Conservation (phyloP, 2,113 vertebrate genomes). For the Erythrocercus mccallii region DNA sequence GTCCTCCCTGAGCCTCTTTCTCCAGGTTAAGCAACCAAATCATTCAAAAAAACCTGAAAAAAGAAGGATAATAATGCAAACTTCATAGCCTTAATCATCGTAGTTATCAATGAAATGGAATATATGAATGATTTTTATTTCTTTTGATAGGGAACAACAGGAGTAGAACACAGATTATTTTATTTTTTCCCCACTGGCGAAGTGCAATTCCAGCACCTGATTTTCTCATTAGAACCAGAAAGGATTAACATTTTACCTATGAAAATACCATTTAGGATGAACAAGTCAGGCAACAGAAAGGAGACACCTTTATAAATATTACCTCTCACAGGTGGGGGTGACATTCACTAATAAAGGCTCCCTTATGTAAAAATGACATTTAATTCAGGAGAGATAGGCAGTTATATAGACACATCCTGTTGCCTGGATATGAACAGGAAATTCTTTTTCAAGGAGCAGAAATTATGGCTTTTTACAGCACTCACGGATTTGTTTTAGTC, state of each 20-base stretch:
- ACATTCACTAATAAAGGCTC: conserved; percentile 40
- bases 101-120: not conserved
- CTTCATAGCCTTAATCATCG: not conserved
- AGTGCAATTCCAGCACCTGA: not conserved
- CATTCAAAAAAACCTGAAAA: not conserved
- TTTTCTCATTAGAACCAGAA: conserved; percentile 5
- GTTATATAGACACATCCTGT: not conserved
- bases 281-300: not conserved
- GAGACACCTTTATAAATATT: conserved; percentile 16
- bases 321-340: conserved; percentile 7
- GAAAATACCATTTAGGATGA: not conserved
- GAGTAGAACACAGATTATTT: not conserved
- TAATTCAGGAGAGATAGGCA: not conserved
- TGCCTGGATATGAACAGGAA: not conserved
- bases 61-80: not conserved
- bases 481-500: not conserved
- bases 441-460: not conserved
- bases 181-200: not conserved
- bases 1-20: not conserved
- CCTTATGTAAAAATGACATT: conserved; percentile 50
- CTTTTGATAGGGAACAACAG: not conserved
- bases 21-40: not conserved
- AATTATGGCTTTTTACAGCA: not conserved
- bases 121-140: not conserved
- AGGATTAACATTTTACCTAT: not conserved